These are phyloP conservation scores for Pinctada fucata DNA, from an alignment of 2,888 invertebrate species.

Conservation along the genomic window DNA sequence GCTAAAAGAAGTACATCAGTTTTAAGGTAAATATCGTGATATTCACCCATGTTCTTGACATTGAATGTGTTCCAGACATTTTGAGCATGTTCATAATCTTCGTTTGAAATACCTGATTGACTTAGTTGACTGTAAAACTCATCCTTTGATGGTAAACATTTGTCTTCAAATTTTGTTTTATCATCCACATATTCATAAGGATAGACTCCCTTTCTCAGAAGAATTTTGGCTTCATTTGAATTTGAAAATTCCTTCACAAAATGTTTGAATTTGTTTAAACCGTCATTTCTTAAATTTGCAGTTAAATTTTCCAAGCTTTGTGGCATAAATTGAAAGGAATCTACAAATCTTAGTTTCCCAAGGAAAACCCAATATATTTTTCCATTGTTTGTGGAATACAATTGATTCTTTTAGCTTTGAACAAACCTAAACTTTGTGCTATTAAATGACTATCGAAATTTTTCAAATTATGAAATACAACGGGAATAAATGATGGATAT, in stretches of 20 bases:
- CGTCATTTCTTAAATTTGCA: slow-evolving; percentile 17
- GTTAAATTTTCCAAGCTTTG: background rate
- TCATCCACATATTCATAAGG: slow-evolving; percentile 67
- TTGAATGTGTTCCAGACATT: slow-evolving; percentile 17
- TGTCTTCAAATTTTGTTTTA: slow-evolving; percentile 2
- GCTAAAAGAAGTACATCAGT: slow-evolving; percentile 23
- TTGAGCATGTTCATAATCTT: slow-evolving; percentile 37
- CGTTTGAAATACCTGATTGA: slow-evolving; percentile 31
- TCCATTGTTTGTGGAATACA: slow-evolving; percentile 45
- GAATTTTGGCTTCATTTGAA: background rate
- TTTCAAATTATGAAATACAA: background rate
- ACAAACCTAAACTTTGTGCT: background rate
- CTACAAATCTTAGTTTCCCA: slow-evolving; percentile 25
- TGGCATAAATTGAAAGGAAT: slow-evolving; percentile 12
- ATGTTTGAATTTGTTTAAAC: background rate
- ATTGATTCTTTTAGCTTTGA: background rate
- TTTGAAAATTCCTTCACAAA: slow-evolving; percentile 8
- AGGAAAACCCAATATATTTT: slow-evolving; percentile 53
- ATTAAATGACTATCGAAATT: slow-evolving; percentile 3
- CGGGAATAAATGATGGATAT: background rate
- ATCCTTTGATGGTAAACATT: slow-evolving; percentile 4
- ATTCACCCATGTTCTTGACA: slow-evolving; percentile 17
- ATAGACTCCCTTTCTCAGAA: slow-evolving; percentile 66
- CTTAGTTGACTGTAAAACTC: slow-evolving; percentile 44
- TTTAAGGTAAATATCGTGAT: slow-evolving; percentile 29